Conservation (phyloP, 2,888 invertebrate species). For the Parochlus steinenii region DNA sequence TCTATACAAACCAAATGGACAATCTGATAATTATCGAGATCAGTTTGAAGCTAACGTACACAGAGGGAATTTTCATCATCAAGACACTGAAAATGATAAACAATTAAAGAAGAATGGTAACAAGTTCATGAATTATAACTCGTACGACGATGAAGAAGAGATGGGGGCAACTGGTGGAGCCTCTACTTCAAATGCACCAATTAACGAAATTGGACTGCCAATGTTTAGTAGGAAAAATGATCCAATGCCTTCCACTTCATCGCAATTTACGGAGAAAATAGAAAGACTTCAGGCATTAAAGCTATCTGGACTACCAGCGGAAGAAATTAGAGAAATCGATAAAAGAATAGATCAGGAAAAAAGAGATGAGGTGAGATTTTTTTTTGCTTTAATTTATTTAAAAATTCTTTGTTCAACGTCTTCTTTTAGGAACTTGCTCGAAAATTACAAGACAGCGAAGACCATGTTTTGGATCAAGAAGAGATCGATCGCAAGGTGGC, state of each 20-base stretch:
- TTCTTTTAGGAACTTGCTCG: conserved; percentile 61
- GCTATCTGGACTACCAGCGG: conserved; percentile 33
- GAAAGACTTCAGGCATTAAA: conserved; percentile 19
- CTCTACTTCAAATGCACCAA: neutral
- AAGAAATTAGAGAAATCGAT: conserved; percentile 38
- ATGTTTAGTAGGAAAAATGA: no score
- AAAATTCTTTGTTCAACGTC: conserved; percentile 21
- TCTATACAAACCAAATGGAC: conserved; percentile 7
- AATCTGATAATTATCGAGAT: neutral
- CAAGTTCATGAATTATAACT: conserved; percentile 4
- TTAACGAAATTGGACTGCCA: neutral
- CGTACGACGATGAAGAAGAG: conserved; percentile 11
- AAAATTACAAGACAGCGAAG: conserved; percentile 59
- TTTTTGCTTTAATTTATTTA: no score
- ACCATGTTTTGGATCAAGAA: conserved; percentile 38
- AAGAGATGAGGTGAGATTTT: conserved; percentile 48
- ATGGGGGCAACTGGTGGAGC: conserved; percentile 8
- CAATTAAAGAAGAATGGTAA: conserved; percentile 2
- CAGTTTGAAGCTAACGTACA: conserved; percentile 11
- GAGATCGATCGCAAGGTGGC: conserved; percentile 48
- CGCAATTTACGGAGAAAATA: conserved; percentile 10
- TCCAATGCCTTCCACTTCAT: conserved; percentile 4
- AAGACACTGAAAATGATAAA: conserved; percentile 6
- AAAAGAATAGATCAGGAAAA: conserved; percentile 47
- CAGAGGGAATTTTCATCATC: conserved; percentile 10